These are phyloP conservation scores for Pollenia griseotomentosa DNA, from an alignment of 2,888 invertebrate species.

Conservation along the genomic window DNA sequence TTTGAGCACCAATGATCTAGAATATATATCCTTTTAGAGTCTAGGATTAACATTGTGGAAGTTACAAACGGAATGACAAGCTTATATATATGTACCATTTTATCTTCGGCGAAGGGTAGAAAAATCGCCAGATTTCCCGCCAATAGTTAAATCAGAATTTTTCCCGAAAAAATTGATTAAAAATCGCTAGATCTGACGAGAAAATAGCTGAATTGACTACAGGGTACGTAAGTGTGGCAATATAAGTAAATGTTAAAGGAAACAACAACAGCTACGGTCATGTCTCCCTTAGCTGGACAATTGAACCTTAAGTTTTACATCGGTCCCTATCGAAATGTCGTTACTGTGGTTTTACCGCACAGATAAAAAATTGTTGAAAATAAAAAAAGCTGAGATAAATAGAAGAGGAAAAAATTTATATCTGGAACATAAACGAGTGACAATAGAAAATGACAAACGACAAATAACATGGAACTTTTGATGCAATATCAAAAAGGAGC, in stretches of 20 bases:
- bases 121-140: no score
- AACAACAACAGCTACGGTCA: slow-evolving; percentile 15
- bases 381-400: slow-evolving; percentile 25
- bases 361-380: not conserved
- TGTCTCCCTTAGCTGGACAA: not conserved
- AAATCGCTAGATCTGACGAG: no score
- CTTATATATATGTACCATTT: no score
- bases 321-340: not conserved
- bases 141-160: no score
- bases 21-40: no score
- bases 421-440: slow-evolving; percentile 69
- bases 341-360: slow-evolving; percentile 23
- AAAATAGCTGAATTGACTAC: not conserved
- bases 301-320: not conserved
- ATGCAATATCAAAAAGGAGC: slow-evolving; percentile 61
- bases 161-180: no score
- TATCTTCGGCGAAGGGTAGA: no score
- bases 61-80: no score
- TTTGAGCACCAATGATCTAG: no score
- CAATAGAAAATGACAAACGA: slow-evolving; percentile 71
- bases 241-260: slow-evolving; percentile 30
- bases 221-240: slow-evolving; percentile 33
- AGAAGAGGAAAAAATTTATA: slow-evolving; percentile 24
- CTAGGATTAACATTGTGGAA: no score
- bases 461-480: slow-evolving; percentile 64